Conservation (phyloP, 1,140 invertebrate species). For the Pseudomyrmex concolor region DNA sequence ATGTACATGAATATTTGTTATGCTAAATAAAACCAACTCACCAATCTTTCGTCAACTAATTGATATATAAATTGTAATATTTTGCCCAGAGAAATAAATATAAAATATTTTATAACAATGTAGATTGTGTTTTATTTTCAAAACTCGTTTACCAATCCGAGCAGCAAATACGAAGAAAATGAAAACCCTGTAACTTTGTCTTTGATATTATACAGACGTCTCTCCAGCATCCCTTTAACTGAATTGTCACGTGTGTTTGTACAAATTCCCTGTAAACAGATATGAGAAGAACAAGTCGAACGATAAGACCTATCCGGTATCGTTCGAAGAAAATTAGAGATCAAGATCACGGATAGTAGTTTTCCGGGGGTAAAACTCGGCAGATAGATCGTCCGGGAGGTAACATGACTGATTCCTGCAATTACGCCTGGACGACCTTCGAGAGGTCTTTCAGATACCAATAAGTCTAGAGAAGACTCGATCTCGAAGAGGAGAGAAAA, state of each 20-base stretch:
- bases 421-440: conserved; percentile 62
- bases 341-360: conserved; percentile 28
- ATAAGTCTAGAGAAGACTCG: conserved; percentile 50
- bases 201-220: not conserved
- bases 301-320: conserved; percentile 7
- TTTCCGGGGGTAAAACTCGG: not conserved
- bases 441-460: conserved; percentile 35
- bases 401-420: conserved; percentile 61
- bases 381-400: conserved; percentile 18
- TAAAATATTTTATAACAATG: not conserved
- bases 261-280: conserved; percentile 22
- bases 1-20: not conserved
- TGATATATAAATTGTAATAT: not conserved
- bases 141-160: no score
- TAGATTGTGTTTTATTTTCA: no score
- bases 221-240: not conserved
- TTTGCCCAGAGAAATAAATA: not conserved
- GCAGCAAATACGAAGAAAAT: no score
- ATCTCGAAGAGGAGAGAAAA: conserved; percentile 19
- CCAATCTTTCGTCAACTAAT: not conserved
- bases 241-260: not conserved
- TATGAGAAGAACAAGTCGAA: not conserved
- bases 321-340: conserved; percentile 39
- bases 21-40: not conserved
- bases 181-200: no score